Evolutionary conservation across 2,888 invertebrate species (phyloP).

Genomic region (Stenurella melanura): DNA sequence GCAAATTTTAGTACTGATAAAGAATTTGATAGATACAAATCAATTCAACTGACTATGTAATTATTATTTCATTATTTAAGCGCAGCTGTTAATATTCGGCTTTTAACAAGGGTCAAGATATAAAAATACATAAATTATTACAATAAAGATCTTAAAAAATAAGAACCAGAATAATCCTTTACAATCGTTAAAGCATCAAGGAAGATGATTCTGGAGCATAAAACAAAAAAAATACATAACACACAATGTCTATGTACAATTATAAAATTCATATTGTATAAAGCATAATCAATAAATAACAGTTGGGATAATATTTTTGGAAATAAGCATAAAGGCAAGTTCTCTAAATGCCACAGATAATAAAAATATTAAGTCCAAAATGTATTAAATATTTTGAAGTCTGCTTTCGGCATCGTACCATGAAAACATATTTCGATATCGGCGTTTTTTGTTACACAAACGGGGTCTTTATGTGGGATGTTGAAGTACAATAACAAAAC

Average conservation of each 20-base stretch:
- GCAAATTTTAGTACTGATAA: conserved; percentile 8
- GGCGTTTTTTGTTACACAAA: too few relatives aligned
- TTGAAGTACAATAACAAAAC: too few relatives aligned
- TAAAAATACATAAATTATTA: conserved; percentile 7
- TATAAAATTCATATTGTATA: neutral
- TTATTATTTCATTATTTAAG: neutral
- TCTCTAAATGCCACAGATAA: conserved; percentile 9
- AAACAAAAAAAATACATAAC: conserved; percentile 30
- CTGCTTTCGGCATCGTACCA: too few relatives aligned
- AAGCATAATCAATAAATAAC: neutral
- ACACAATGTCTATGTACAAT: conserved; percentile 4
- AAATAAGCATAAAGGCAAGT: conserved; percentile 8
- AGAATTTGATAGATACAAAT: neutral
- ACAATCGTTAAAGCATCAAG: neutral
- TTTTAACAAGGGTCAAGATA: neutral
- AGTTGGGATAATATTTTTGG: neutral
- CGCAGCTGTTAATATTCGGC: neutral
- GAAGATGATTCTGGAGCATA: conserved; percentile 32
- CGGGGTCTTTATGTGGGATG: too few relatives aligned
- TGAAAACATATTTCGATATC: too few relatives aligned
- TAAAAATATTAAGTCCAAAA: neutral
- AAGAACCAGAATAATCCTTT: conserved; percentile 33
- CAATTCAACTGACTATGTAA: conserved; percentile 3
- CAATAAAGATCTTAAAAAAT: conserved; percentile 2
- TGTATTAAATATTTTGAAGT: too few relatives aligned